phyloP scores from a whole-genome alignment of 2,113 vertebrate species.

The Chelonoidis abingdonii region DNA sequence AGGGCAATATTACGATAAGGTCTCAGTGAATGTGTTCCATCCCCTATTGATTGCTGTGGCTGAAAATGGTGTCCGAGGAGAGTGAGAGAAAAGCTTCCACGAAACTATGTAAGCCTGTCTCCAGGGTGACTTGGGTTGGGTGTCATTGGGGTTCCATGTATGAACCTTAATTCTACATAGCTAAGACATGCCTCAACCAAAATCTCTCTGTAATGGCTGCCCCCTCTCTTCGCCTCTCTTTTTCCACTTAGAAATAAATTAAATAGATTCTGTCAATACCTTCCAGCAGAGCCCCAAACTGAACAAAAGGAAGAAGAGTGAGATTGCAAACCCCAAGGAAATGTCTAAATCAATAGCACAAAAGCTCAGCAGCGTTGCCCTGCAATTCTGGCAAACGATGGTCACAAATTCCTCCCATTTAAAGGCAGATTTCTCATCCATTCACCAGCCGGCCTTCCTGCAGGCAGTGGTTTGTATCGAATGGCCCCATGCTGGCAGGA shows the following conservation, averaged over 20 bases:
- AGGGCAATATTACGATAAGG: neutral
- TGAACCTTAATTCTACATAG: neutral
- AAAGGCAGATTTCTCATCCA: constrained; percentile 10
- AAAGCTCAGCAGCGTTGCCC: neutral
- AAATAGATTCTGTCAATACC: neutral
- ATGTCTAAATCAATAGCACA: constrained; percentile 27
- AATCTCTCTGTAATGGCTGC: neutral
- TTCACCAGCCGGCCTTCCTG: neutral
- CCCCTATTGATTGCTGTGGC: accelerated
- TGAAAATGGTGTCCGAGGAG: neutral
- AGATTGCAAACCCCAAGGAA: constrained; percentile 18
- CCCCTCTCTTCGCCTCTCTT: neutral
- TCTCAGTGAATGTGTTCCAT: neutral
- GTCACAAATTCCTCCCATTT: constrained; percentile 11
- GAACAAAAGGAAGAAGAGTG: neutral
- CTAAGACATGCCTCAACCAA: neutral
- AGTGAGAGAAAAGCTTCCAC: neutral
- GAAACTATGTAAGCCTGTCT: neutral
- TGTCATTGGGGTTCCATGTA: neutral
- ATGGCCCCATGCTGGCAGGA: neutral
- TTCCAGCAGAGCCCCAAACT: neutral
- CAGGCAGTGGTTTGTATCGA: neutral
- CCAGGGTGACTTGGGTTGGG: neutral
- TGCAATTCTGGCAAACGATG: neutral
- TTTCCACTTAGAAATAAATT: neutral